phyloP scores from a whole-genome alignment of 1,140 invertebrate species.

The Rhagoletis pomonella region DNA sequence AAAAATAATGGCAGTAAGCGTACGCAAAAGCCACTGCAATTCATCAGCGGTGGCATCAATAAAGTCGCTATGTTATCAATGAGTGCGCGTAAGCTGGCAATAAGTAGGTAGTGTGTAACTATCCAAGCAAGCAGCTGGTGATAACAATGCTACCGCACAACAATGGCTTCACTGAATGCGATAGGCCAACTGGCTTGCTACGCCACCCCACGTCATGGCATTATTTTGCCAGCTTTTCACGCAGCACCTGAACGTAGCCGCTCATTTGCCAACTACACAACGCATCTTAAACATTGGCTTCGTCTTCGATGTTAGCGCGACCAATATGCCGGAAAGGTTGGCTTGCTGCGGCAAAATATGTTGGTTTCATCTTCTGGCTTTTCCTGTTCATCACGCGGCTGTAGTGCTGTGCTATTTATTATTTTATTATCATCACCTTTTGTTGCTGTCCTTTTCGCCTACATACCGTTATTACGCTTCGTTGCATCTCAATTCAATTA shows the following conservation, averaged over 20 bases:
- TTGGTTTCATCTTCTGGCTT: not conserved
- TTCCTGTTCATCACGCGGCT: not conserved
- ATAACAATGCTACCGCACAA: not conserved
- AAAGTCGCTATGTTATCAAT: not conserved
- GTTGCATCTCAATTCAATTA: conserved; percentile 41
- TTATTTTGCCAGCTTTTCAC: not conserved
- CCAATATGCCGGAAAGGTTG: not conserved
- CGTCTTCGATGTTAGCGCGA: not conserved
- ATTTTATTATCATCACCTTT: not conserved
- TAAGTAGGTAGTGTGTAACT: no score
- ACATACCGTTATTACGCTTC: conserved; percentile 16
- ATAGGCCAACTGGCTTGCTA: not conserved
- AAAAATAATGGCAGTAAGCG: not conserved
- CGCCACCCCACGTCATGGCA: not conserved
- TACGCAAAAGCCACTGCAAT: conserved; percentile 14
- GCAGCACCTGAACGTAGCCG: not conserved
- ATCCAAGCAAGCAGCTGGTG: no score
- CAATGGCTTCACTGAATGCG: not conserved
- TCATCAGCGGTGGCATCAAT: conserved; percentile 19
- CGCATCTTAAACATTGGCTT: not conserved
- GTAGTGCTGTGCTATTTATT: not conserved
- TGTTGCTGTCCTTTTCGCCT: not conserved
- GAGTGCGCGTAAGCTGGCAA: no score
- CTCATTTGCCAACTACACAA: not conserved
- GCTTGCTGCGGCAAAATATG: not conserved